Evolutionary conservation across 2,888 invertebrate species (phyloP).

Genomic region (Drosophila nigritarsus): DNA sequence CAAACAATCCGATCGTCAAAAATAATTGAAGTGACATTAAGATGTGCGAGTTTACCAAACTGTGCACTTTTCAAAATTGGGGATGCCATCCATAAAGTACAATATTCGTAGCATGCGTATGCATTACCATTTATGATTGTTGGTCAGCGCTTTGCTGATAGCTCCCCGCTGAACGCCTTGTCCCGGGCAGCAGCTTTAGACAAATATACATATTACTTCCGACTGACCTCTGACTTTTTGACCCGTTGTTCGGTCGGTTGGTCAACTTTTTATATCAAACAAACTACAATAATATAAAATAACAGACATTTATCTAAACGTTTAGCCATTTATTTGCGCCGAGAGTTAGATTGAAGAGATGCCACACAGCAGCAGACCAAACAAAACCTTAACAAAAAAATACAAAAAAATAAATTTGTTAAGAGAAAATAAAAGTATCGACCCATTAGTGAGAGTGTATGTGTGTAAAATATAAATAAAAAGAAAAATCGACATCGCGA

Average conservation of each 20-base stretch:
- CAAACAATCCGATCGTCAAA: neutral
- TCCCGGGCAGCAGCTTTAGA: slow-evolving; percentile 22
- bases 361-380: slow-evolving; percentile 7
- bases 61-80: neutral
- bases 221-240: slow-evolving; percentile 44
- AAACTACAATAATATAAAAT: slow-evolving; percentile 73
- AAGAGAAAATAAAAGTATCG: slow-evolving; percentile 52
- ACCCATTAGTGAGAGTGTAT: slow-evolving; percentile 50
- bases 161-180: slow-evolving; percentile 45
- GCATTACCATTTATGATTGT: slow-evolving; percentile 32
- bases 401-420: slow-evolving; percentile 11
- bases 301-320: slow-evolving; percentile 72
- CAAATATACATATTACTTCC: slow-evolving; percentile 45
- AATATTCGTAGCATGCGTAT: too few relatives aligned
- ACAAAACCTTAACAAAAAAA: slow-evolving; percentile 16
- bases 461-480: slow-evolving; percentile 30
- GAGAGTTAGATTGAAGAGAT: slow-evolving; percentile 17
- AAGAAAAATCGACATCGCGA: neutral
- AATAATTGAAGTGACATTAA: neutral
- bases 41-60: neutral
- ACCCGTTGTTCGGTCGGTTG: slow-evolving; percentile 19
- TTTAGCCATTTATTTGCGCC: slow-evolving; percentile 70
- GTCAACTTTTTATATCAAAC: slow-evolving; percentile 67
- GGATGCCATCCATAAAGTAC: neutral
- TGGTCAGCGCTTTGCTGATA: slow-evolving; percentile 32